Percentiles rank a stretch among this genome's conserved stretches.
Conservation (phyloP, 2,797 vertebrate genomes). For the Propithecus perrieri region DNA sequence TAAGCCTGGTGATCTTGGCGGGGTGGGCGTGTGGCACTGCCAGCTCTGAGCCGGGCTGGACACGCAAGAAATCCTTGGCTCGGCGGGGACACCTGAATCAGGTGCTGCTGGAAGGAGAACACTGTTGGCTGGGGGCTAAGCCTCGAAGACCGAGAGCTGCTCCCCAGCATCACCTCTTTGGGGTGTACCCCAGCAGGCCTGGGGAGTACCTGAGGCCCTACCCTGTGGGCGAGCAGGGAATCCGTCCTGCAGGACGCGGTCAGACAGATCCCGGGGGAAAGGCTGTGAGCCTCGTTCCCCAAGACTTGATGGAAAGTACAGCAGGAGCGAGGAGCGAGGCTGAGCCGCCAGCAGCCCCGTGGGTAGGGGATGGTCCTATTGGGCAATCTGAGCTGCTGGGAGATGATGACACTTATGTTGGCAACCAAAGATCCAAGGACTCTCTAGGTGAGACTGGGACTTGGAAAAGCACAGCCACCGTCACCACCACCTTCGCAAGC, state of each 20-base stretch:
- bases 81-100: constrained; percentile 82
- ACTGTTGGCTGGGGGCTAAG: constrained; percentile 87
- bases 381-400: not conserved
- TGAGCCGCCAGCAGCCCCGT: not conserved
- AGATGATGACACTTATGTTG: constrained; percentile 51
- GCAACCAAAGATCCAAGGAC: not conserved
- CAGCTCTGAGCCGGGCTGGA: constrained; percentile 80
- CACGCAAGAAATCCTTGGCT: constrained; percentile 82
- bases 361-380: not conserved
- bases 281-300: not conserved
- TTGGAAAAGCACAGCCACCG: not conserved
- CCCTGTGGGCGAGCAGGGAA: not conserved
- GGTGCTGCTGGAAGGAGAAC: constrained; percentile 83
- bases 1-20: constrained; percentile 87
- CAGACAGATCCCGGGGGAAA: not conserved
- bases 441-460: constrained; percentile 32
- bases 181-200: constrained; percentile 82
- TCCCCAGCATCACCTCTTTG: constrained; percentile 87
- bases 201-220: constrained; percentile 64
- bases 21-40: constrained; percentile 84
- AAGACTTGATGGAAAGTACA: constrained; percentile 25
- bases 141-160: constrained; percentile 80
- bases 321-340: not conserved
- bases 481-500: not conserved
- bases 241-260: accelerated